Evolutionary conservation across 2,888 invertebrate species (phyloP).

Genomic region (Sarcophaga caerulescens): DNA sequence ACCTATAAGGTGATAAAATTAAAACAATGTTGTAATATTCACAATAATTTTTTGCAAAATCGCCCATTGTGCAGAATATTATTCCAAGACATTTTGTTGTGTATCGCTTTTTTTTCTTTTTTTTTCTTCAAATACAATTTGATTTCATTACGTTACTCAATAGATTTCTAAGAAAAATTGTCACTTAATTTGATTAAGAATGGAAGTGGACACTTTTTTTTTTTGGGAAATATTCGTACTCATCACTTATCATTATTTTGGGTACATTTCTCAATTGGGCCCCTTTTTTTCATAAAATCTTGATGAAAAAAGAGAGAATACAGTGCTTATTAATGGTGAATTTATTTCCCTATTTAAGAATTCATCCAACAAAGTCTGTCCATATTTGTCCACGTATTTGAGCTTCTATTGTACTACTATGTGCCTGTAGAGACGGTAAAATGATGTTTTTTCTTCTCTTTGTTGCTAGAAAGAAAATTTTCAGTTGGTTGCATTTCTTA

Average conservation of each 20-base stretch:
- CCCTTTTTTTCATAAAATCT: slow-evolving; percentile 25
- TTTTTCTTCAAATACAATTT: background rate
- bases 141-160: background rate
- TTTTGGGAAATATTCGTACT: too few species aligned
- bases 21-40: too few species aligned
- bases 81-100: too few species aligned
- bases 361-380: slow-evolving; percentile 5
- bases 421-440: slow-evolving; percentile 8
- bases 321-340: slow-evolving; percentile 44
- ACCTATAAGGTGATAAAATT: too few species aligned
- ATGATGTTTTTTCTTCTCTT: slow-evolving; percentile 17
- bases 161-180: slow-evolving; percentile 49
- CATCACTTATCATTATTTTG: background rate
- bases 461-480: slow-evolving; percentile 39
- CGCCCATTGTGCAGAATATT: too few species aligned
- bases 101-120: too few species aligned
- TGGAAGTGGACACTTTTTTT: background rate
- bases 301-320: slow-evolving; percentile 36
- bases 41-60: too few species aligned
- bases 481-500: slow-evolving; percentile 64
- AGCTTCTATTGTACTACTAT: slow-evolving; percentile 7
- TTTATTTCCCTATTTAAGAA: slow-evolving; percentile 28
- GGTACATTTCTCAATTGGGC: slow-evolving; percentile 15
- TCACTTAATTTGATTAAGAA: slow-evolving; percentile 26
- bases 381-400: background rate